Conservation (phyloP, 2,113 vertebrate species). For the Ceyx margarethae region DNA sequence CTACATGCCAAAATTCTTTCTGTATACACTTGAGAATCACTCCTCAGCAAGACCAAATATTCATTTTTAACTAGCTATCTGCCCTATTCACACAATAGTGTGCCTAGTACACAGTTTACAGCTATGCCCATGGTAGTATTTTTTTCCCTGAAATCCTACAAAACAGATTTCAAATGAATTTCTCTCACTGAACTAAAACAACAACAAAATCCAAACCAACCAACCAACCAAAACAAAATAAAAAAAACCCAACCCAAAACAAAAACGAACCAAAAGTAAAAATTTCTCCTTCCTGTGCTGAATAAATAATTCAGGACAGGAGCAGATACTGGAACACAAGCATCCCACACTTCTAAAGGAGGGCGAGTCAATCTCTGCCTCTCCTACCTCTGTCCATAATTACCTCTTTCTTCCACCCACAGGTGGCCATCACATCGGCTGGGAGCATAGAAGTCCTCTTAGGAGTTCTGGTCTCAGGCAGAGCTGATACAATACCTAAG, state of each 20-base stretch:
- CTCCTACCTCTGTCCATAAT: not conserved
- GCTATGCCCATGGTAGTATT: not conserved
- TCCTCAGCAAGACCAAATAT: not conserved
- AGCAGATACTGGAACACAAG: not conserved
- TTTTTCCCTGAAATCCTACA: not conserved
- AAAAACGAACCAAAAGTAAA: no score
- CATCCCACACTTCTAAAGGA: not conserved
- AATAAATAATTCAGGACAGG: constrained; percentile 23
- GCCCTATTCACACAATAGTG: not conserved
- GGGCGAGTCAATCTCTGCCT: not conserved
- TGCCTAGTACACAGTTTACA: not conserved
- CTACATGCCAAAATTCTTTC: not conserved
- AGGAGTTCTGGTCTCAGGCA: not conserved
- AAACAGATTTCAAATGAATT: not conserved
- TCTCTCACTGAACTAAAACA: not conserved
- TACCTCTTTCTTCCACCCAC: not conserved
- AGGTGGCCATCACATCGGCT: not conserved
- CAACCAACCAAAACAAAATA: not conserved
- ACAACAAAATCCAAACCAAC: no score
- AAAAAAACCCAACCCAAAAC: not conserved
- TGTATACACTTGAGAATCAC: not conserved
- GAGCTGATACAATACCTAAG: not conserved
- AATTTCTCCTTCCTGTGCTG: not conserved
- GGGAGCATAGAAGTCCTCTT: not conserved
- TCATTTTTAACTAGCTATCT: constrained; percentile 3